Conservation (phyloP, 2,888 invertebrate genomes). For the Herminia tarsipennalis region DNA sequence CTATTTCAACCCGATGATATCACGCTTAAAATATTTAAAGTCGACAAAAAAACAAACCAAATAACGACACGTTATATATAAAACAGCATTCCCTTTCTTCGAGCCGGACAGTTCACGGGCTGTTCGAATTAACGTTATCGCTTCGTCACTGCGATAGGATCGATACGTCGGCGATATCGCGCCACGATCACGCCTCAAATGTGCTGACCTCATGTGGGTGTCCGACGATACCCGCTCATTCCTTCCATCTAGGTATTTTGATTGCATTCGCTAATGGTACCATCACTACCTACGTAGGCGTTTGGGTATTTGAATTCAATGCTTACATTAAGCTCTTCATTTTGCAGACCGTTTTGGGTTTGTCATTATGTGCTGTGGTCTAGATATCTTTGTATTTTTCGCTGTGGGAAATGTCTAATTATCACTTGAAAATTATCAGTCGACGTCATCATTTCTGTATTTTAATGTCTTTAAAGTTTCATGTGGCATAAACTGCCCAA, state of each 20-base stretch:
- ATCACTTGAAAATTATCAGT: no score
- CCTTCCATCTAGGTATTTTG: slow-evolving; percentile 61
- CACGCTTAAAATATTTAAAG: slow-evolving; percentile 46
- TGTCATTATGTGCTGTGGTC: no score
- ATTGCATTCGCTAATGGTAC: slow-evolving; percentile 51
- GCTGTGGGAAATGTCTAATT: no score
- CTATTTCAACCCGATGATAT: slow-evolving; percentile 48
- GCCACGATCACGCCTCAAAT: slow-evolving; percentile 79
- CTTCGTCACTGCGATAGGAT: slow-evolving; percentile 79
- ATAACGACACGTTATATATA: slow-evolving; percentile 63
- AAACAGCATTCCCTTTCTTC: slow-evolving; percentile 69
- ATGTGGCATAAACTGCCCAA: no score
- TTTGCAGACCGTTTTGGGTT: no score
- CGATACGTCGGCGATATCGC: slow-evolving; percentile 80
- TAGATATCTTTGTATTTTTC: no score
- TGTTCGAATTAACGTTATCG: slow-evolving; percentile 74
- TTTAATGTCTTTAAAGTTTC: no score
- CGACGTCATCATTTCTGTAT: no score
- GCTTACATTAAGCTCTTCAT: no score
- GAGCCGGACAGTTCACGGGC: slow-evolving; percentile 71
- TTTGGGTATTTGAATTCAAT: neutral
- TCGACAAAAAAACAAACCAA: slow-evolving; percentile 61
- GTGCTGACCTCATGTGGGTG: slow-evolving; percentile 82
- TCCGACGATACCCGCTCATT: slow-evolving; percentile 66
- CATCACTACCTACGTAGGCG: neutral